Percentiles rank a stretch among this genome's conserved stretches.
Evolutionary conservation across 2,888 invertebrate genomes (phyloP).

Genomic region (Diogma glabrata): DNA sequence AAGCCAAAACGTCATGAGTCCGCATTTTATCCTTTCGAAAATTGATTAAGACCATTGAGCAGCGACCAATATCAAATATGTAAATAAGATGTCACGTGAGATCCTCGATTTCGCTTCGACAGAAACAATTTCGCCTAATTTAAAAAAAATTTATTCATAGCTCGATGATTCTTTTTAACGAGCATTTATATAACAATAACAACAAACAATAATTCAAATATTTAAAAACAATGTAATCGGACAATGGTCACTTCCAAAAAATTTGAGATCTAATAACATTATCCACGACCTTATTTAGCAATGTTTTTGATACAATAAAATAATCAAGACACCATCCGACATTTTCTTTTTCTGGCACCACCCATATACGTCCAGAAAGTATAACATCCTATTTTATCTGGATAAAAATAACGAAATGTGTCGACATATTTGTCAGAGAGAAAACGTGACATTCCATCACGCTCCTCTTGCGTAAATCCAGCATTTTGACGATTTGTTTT

Average conservation of each 20-base stretch:
- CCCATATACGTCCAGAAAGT: slow-evolving; percentile 94
- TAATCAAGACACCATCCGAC: slow-evolving; percentile 98
- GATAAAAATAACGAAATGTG: slow-evolving; percentile 76
- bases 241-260: slow-evolving; percentile 94
- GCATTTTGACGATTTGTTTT: slow-evolving; percentile 86
- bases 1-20: no score
- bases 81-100: no score
- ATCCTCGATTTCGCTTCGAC: no score
- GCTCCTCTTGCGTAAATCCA: slow-evolving; percentile 91
- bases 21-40: no score
- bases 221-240: slow-evolving; percentile 72
- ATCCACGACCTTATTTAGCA: slow-evolving; percentile 70
- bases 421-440: slow-evolving; percentile 76
- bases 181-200: no score
- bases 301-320: slow-evolving; percentile 74
- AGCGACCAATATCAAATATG: no score
- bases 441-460: slow-evolving; percentile 79
- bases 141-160: no score
- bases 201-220: no score
- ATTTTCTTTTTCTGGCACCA: slow-evolving; percentile 76
- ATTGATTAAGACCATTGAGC: no score
- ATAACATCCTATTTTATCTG: slow-evolving; percentile 69
- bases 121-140: no score
- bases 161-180: no score
- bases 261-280: slow-evolving; percentile 65